Conservation (phyloP, 2,113 vertebrate genomes). For the Acinonyx jubatus region DNA sequence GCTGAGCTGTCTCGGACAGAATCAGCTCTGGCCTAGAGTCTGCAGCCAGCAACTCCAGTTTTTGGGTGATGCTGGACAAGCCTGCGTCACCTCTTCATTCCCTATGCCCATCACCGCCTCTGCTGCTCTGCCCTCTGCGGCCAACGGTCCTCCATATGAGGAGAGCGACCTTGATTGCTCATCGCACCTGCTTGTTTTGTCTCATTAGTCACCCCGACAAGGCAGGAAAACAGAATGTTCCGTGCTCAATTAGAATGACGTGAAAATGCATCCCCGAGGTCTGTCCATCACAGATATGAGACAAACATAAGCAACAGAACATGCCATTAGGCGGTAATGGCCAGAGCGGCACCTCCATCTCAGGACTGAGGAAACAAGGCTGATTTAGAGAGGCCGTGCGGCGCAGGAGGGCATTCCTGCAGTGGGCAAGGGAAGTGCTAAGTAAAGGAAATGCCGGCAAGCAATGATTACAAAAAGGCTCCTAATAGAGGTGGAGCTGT, state of each 20-base stretch:
- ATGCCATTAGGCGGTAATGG: fast-evolving
- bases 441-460: background rate
- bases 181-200: background rate
- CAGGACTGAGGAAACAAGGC: background rate
- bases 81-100: background rate
- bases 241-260: background rate
- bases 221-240: background rate
- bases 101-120: background rate
- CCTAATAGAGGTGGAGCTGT: background rate
- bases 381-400: background rate
- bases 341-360: background rate
- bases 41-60: background rate
- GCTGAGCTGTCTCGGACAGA: background rate
- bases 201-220: background rate
- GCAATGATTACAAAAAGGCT: background rate
- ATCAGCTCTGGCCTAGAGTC: background rate
- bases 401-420: fast-evolving
- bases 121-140: background rate
- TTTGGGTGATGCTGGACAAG: background rate
- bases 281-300: background rate
- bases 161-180: background rate
- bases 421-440: too few relatives aligned
- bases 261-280: background rate
- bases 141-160: background rate
- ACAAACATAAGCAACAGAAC: background rate